Evolutionary conservation across 1,140 invertebrate genomes (phyloP).

Genomic region (Agrypnia vestita): DNA sequence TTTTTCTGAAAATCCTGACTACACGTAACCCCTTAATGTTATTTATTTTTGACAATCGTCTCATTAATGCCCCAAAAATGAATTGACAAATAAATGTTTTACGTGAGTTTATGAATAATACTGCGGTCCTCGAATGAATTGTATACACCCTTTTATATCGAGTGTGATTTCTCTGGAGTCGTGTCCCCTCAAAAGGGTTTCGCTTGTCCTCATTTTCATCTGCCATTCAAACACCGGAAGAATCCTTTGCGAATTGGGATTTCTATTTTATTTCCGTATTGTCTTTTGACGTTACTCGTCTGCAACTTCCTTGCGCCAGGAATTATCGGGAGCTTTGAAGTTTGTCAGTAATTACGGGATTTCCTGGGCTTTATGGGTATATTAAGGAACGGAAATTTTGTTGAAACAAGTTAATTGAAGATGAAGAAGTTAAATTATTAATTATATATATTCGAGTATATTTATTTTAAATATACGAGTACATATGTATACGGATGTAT

Average conservation of each 20-base stretch:
- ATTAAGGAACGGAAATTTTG: too few species aligned
- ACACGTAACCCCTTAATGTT: too few species aligned
- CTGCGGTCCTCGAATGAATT: constrained; percentile 5
- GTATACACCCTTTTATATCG: neutral
- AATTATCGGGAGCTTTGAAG: constrained; percentile 7
- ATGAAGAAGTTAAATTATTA: too few species aligned
- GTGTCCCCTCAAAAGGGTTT: constrained; percentile 13
- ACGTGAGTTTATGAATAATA: too few species aligned
- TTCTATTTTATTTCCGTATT: constrained; percentile 21
- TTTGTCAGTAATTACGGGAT: constrained; percentile 1
- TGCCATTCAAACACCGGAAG: constrained; percentile 32
- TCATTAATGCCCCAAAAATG: too few species aligned
- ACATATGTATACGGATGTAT: too few species aligned
- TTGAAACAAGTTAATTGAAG: too few species aligned
- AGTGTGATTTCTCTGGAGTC: constrained; percentile 12
- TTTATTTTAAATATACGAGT: too few species aligned
- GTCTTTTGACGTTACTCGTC: constrained; percentile 5
- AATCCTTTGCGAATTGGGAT: constrained; percentile 19
- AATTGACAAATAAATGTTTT: too few species aligned
- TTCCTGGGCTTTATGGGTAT: neutral
- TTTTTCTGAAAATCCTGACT: too few species aligned
- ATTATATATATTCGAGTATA: too few species aligned
- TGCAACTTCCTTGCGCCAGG: constrained; percentile 5
- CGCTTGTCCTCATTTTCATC: constrained; percentile 23
- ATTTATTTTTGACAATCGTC: too few species aligned